Percentiles rank a stretch among this genome's conserved stretches.
These are phyloP conservation scores for Nixonia krombeini DNA, from an alignment of 1,140 invertebrate genomes.

Conservation along the genomic window DNA sequence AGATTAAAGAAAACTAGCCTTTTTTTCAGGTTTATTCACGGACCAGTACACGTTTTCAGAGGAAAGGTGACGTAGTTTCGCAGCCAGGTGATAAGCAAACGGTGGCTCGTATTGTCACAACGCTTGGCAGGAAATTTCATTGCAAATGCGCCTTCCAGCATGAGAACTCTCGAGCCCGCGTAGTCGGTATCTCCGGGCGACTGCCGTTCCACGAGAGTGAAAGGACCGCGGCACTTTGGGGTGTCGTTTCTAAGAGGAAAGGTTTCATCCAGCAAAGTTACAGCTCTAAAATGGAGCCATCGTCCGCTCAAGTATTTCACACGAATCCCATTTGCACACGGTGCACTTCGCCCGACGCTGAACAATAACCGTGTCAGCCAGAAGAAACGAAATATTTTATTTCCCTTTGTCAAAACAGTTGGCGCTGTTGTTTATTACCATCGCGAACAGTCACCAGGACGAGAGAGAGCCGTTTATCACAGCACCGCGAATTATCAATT, in stretches of 20 bases:
- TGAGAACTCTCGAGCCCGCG: conserved; percentile 16
- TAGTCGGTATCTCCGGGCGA: conserved; percentile 21
- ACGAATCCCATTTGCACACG: conserved; percentile 51
- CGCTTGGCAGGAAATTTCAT: conserved; percentile 34
- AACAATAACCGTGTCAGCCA: conserved; percentile 30
- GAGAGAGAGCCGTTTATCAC: no score
- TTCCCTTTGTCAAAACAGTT: conserved; percentile 14
- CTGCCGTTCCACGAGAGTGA: conserved; percentile 26
- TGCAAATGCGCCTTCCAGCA: conserved; percentile 17
- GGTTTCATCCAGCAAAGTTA: conserved; percentile 39
- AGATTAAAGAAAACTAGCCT: no score
- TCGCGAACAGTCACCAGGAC: no score
- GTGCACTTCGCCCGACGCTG: conserved; percentile 18
- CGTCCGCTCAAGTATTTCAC: conserved; percentile 46
- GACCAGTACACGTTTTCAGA: no score
- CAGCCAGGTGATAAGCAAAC: conserved; percentile 31
- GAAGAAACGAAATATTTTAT: conserved; percentile 11
- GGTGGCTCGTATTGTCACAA: conserved; percentile 33
- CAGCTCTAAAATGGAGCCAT: conserved; percentile 47
- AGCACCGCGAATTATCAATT: no score
- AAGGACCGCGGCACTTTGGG: conserved; percentile 40
- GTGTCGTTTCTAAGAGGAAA: conserved; percentile 40
- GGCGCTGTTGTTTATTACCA: conserved; percentile 8
- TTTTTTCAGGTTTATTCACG: no score
- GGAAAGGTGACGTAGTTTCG: no score